Percentiles rank a stretch among this genome's conserved stretches.
phyloP scores from a whole-genome alignment of 1,140 invertebrate species.

The Ditylenchus dipsaci region DNA sequence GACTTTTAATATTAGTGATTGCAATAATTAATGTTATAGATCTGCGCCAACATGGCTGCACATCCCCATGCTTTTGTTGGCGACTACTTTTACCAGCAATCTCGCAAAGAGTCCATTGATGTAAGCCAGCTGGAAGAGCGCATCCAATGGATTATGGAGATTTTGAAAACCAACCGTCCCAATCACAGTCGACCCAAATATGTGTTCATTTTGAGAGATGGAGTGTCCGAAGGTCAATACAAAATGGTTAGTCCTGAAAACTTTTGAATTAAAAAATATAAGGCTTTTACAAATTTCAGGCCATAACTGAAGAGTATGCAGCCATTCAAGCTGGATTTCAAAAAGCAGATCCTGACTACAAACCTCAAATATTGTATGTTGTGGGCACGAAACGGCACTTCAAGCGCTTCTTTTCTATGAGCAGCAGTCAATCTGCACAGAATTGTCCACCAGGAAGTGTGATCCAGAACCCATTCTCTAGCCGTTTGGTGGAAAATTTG shows the following conservation, averaged over 20 bases:
- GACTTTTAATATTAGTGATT: no score
- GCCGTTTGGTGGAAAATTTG: no score
- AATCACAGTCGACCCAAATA: not conserved
- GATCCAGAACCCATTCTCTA: not conserved
- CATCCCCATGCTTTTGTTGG: not conserved
- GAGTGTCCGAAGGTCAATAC: conserved; percentile 1
- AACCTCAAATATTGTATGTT: not conserved
- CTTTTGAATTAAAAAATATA: not conserved
- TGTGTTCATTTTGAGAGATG: not conserved
- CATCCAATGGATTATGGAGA: not conserved
- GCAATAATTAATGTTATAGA: not conserved
- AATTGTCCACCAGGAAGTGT: not conserved
- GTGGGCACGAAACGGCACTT: not conserved
- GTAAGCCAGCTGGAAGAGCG: not conserved
- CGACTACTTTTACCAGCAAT: conserved; percentile 5
- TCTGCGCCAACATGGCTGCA: not conserved
- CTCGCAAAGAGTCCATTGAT: not conserved
- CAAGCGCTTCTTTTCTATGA: not conserved
- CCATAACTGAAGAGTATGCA: not conserved
- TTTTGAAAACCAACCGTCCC: not conserved
- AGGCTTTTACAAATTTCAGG: not conserved
- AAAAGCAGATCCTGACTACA: not conserved
- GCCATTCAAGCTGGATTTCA: not conserved
- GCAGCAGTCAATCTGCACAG: not conserved
- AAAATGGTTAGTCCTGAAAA: not conserved